A percentile compares a stretch with the other conserved stretches of the same genome.
These are phyloP conservation scores for Dendrophyllia cribrosa DNA, from an alignment of 64 coral and sea anemone species.

Conservation along the genomic window DNA sequence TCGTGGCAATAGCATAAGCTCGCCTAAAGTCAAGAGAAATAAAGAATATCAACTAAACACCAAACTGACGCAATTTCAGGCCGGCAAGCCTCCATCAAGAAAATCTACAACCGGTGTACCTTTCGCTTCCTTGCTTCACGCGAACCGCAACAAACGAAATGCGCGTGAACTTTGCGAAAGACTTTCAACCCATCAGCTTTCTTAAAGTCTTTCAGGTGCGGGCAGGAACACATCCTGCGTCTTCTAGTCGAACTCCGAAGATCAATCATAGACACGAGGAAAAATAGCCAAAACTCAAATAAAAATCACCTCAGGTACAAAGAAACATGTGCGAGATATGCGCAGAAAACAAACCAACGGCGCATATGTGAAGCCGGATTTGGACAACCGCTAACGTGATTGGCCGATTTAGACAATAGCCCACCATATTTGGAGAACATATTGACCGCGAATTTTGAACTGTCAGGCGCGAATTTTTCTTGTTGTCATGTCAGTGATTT, in stretches of 20 bases:
- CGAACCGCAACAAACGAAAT: constrained; percentile 85
- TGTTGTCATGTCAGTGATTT: not conserved
- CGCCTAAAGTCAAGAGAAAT: constrained; percentile 68
- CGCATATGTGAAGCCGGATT: constrained; percentile 16
- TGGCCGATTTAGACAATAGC: constrained; percentile 67
- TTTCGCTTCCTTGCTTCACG: constrained; percentile 95
- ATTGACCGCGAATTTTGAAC: constrained; percentile 77
- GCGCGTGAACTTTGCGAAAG: constrained; percentile 87
- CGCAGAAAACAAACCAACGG: constrained; percentile 62
- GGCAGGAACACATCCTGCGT: constrained; percentile 60
- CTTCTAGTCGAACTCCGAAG: constrained; percentile 15
- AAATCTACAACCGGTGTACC: constrained; percentile 76
- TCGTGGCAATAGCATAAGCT: constrained; percentile 83
- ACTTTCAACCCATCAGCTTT: constrained; percentile 87
- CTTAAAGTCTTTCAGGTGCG: constrained; percentile 90
- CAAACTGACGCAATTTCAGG: not conserved
- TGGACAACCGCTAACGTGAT: constrained; percentile 59
- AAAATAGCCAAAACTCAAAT: constrained; percentile 1
- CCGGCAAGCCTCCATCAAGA: not conserved
- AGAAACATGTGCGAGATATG: constrained; percentile 78
- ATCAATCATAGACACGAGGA: constrained; percentile 53
- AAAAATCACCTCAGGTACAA: constrained; percentile 54
- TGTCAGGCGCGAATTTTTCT: constrained; percentile 16
- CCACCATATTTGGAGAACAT: constrained; percentile 72
- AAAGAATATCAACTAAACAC: constrained; percentile 11